Evolutionary conservation across 2,113 vertebrate species (phyloP).

Genomic region (Misgurnus anguillicaudatus): DNA sequence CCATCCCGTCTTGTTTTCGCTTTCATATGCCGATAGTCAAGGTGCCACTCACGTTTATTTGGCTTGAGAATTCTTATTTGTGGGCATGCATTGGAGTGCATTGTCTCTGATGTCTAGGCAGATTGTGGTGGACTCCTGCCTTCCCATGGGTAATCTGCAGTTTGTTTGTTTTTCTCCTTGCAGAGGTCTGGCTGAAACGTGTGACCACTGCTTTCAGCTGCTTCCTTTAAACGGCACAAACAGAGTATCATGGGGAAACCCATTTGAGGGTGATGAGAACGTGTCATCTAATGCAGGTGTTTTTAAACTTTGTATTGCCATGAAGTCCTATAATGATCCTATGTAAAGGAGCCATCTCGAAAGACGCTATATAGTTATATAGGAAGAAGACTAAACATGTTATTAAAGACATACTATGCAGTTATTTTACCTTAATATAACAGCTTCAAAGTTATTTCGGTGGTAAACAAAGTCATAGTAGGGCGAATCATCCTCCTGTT

Average conservation of each 20-base stretch:
- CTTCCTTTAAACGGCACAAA: conserved; percentile 16
- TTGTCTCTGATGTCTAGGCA: conserved; percentile 23
- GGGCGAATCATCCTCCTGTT: too few relatives aligned
- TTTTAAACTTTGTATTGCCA: not conserved
- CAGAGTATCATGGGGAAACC: conserved; percentile 28
- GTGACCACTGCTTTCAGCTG: conserved; percentile 26
- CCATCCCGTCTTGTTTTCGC: conserved; percentile 9
- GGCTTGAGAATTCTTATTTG: conserved; percentile 36
- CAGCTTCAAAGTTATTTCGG: too few relatives aligned
- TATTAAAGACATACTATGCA: too few relatives aligned
- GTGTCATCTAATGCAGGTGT: not conserved
- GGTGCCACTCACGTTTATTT: conserved; percentile 29
- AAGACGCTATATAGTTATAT: too few relatives aligned
- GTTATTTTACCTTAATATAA: too few relatives aligned
- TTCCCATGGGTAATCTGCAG: conserved; percentile 19
- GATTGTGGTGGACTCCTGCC: conserved; percentile 27
- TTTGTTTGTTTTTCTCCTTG: conserved; percentile 29
- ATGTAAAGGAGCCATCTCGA: too few relatives aligned
- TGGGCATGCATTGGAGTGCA: not conserved
- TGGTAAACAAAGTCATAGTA: too few relatives aligned
- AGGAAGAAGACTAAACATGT: too few relatives aligned
- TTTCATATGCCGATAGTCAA: conserved; percentile 34
- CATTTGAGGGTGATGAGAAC: conserved; percentile 6
- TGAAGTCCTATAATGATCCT: too few relatives aligned
- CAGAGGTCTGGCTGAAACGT: conserved; percentile 16